Evolutionary conservation across 30 jellyfish, hydroid and myxozoan genomes (phyloP).

Genomic region (Euphysa ruthae): DNA sequence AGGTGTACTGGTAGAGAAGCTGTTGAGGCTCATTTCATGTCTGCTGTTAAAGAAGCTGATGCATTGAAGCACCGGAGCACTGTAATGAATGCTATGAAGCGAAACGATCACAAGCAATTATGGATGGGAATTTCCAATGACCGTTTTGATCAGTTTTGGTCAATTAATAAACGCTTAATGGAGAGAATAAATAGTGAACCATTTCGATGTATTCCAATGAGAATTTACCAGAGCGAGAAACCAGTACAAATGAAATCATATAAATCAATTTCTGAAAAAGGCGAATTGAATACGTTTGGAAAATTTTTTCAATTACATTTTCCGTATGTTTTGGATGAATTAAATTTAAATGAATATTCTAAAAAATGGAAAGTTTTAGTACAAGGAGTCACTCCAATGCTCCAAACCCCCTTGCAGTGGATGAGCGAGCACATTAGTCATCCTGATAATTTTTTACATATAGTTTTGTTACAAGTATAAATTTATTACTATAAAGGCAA

Average conservation of each 20-base stretch:
- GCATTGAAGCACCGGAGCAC: conserved; percentile 80
- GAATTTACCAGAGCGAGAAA: conserved; percentile 50
- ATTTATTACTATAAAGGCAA: too few species aligned
- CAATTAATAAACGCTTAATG: conserved; percentile 79
- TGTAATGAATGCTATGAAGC: conserved; percentile 94
- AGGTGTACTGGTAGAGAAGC: conserved; percentile 75
- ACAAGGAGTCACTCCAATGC: conserved; percentile 86
- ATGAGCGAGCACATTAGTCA: conserved; percentile 92
- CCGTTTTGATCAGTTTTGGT: conserved; percentile 90
- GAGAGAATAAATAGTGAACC: conserved; percentile 86
- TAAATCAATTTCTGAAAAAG: conserved; percentile 56
- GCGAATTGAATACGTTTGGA: conserved; percentile 53
- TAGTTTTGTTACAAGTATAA: conserved; percentile 7
- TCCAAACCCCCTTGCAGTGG: conserved; percentile 96
- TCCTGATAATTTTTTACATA: conserved; percentile 88
- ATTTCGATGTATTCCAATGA: conserved; percentile 56
- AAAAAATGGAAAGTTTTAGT: conserved; percentile 50
- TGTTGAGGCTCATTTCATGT: conserved; percentile 94
- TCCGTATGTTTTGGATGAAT: conserved; percentile 42
- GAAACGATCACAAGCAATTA: conserved; percentile 84
- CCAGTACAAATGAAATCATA: conserved; percentile 44
- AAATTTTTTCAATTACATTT: conserved; percentile 34
- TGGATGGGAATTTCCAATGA: conserved; percentile 93
- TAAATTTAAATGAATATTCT: conserved; percentile 7
- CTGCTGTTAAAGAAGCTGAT: conserved; percentile 92